Percentiles rank a stretch among this genome's conserved stretches.
phyloP scores from a whole-genome alignment of 30 jellyfish, hydroid and myxozoan genomes.

The Phacellophora camtschatica region DNA sequence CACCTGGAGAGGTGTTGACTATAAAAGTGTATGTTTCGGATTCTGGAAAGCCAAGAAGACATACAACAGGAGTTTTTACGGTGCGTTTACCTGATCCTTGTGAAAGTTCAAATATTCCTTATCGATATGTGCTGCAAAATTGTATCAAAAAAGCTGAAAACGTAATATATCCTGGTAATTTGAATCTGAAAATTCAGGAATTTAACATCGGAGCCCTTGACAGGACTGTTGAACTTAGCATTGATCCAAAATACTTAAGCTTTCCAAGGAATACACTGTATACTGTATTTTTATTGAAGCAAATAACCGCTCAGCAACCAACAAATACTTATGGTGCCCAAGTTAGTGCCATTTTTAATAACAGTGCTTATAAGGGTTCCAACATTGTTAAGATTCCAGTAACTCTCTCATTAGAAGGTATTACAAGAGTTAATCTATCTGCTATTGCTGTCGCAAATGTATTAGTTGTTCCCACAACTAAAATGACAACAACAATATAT shows the following conservation, averaged over 20 bases:
- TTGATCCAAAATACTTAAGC: not conserved
- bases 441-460: slow-evolving; percentile 10
- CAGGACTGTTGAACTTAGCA: not conserved
- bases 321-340: not conserved
- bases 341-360: not conserved
- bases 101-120: not conserved
- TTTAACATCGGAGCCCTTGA: too few relatives aligned
- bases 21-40: slow-evolving; percentile 27
- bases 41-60: slow-evolving; percentile 48
- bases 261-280: not conserved
- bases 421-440: not conserved
- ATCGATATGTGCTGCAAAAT: not conserved
- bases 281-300: slow-evolving; percentile 8
- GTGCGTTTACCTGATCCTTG: slow-evolving; percentile 31
- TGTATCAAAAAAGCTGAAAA: not conserved
- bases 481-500: not conserved
- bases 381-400: slow-evolving; percentile 20
- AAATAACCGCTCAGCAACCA: not conserved
- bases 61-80: not conserved
- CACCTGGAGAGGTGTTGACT: slow-evolving; percentile 10
- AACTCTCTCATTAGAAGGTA: not conserved
- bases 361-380: not conserved
- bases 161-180: not conserved
- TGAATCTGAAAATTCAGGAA: too few relatives aligned
- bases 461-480: not conserved